These are phyloP conservation scores for Sterrhoptilus dennistouni DNA, from an alignment of 2,113 vertebrate species.

Conservation along the genomic window DNA sequence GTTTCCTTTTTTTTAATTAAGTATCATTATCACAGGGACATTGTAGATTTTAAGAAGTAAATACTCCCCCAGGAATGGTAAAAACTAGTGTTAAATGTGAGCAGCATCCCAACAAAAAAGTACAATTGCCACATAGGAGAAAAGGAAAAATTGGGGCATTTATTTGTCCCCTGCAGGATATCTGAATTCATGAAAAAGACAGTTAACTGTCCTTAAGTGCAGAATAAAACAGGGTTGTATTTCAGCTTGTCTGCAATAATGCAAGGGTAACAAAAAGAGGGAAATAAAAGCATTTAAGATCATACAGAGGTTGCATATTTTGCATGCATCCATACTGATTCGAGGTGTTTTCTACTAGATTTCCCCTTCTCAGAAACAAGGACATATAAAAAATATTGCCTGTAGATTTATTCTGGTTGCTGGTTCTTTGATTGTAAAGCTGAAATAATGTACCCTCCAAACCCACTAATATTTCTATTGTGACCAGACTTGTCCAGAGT, in stretches of 20 bases:
- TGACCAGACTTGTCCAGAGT: slow-evolving; percentile 59
- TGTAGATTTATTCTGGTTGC: neutral
- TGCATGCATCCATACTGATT: neutral
- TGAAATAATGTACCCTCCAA: slow-evolving; percentile 34
- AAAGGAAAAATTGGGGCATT: neutral
- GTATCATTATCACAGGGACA: neutral
- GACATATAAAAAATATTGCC: neutral
- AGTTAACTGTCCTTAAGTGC: neutral
- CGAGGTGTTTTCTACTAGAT: neutral
- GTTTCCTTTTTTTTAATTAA: neutral
- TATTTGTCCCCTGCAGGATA: neutral
- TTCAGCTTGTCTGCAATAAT: neutral
- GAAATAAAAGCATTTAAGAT: neutral
- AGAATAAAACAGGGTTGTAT: neutral
- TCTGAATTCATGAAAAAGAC: neutral
- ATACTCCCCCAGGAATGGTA: neutral
- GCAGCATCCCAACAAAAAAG: neutral
- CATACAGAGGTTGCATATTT: neutral
- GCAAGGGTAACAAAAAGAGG: neutral
- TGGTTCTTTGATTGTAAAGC: slow-evolving; percentile 14
- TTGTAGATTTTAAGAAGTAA: neutral
- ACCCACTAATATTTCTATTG: slow-evolving; percentile 59
- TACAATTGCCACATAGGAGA: neutral
- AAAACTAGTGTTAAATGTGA: neutral
- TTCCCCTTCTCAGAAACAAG: neutral